Evolutionary conservation across 2,113 vertebrate species (phyloP).

Genomic region (Phodopus roborovskii): DNA sequence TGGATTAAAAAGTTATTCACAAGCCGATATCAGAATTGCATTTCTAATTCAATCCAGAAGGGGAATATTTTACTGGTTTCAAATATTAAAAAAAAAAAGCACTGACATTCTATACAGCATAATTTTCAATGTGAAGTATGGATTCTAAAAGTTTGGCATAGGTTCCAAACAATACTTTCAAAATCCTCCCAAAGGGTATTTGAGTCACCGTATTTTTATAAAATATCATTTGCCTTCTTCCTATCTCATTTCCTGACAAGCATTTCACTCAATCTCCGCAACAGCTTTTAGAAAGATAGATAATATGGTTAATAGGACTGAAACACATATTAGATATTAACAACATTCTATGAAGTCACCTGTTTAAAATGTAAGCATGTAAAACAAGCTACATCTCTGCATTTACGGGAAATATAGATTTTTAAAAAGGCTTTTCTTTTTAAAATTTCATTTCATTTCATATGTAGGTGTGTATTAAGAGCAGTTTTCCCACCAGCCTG

Average conservation of each 20-base stretch:
- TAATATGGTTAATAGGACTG: not conserved
- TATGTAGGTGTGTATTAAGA: not conserved
- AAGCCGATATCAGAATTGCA: slow-evolving; percentile 8
- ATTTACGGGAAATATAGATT: not conserved
- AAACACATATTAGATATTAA: not conserved
- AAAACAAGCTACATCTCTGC: not conserved
- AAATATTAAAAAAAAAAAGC: slow-evolving; percentile 51
- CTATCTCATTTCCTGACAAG: not conserved
- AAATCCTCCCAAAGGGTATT: not conserved
- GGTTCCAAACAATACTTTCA: not conserved
- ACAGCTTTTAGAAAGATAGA: not conserved
- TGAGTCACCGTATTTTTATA: not conserved
- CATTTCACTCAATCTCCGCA: not conserved
- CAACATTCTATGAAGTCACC: not conserved
- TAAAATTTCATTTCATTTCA: slow-evolving; percentile 6
- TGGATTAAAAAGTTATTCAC: slow-evolving; percentile 26
- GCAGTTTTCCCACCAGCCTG: too few species aligned
- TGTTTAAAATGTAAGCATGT: not conserved
- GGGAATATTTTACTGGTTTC: slow-evolving; percentile 29
- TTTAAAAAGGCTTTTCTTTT: not conserved
- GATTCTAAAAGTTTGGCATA: not conserved
- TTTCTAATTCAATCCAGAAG: not conserved
- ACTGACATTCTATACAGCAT: not conserved
- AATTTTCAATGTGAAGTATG: slow-evolving; percentile 17
- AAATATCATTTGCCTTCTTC: slow-evolving; percentile 10